A percentile compares a stretch with the other conserved stretches of the same genome.
Conservation (phyloP, 1,140 invertebrate genomes). For the Bombus sibiricus region DNA sequence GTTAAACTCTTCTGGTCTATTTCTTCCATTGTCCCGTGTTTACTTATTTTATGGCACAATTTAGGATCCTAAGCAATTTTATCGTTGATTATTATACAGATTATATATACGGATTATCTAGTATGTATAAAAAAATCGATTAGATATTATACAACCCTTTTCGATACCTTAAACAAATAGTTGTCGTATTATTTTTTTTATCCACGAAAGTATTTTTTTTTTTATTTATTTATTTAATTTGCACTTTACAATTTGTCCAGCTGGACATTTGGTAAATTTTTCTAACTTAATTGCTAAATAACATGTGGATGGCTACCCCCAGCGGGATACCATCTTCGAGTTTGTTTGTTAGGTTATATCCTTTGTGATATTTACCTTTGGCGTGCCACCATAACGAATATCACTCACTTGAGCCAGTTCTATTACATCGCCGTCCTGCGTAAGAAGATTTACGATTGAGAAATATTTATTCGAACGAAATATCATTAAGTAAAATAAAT, state of each 20-base stretch:
- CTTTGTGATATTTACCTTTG: too few species aligned
- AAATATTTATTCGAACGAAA: background rate
- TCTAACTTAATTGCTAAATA: too few species aligned
- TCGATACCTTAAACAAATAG: background rate
- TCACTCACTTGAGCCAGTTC: conserved; percentile 98
- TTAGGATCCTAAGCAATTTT: conserved; percentile 89
- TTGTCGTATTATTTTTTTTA: conserved; percentile 28
- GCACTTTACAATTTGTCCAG: too few species aligned
- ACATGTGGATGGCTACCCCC: too few species aligned
- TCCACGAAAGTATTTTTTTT: too few species aligned
- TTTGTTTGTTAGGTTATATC: too few species aligned
- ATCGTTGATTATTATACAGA: background rate
- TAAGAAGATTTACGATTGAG: conserved; percentile 59
- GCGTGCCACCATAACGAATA: conserved; percentile 93
- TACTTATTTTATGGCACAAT: conserved; percentile 90
- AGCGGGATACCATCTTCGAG: too few species aligned
- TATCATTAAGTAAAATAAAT: background rate
- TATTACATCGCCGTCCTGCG: conserved; percentile 97
- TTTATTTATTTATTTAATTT: too few species aligned
- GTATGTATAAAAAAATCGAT: background rate
- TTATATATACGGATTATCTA: background rate
- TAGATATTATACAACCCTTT: background rate
- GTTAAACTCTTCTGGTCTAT: conserved; percentile 97
- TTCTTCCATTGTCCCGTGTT: conserved; percentile 88
- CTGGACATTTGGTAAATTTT: too few species aligned